Evolutionary conservation across 2,888 invertebrate species (phyloP).

Genomic region (Seira sanloemensis): DNA sequence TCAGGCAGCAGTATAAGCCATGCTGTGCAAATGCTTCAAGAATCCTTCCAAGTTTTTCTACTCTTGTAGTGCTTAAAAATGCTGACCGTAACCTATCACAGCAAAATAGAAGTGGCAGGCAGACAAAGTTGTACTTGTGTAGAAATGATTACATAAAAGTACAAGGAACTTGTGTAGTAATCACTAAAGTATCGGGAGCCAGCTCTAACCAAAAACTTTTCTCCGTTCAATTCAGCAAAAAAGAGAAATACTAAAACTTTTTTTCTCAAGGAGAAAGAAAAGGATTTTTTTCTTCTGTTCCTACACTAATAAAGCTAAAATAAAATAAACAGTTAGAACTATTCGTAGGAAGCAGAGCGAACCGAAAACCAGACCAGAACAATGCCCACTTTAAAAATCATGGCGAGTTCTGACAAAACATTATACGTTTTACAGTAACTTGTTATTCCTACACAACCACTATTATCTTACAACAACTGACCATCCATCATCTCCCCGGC

Average conservation of each 20-base stretch:
- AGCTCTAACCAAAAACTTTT: slow-evolving; percentile 22
- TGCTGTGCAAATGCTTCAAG: not conserved
- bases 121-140: slow-evolving; percentile 11
- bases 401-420: slow-evolving; percentile 16
- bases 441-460: slow-evolving; percentile 12
- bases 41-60: slow-evolving; percentile 54
- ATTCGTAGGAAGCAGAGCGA: slow-evolving; percentile 60
- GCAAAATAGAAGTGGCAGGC: slow-evolving; percentile 13
- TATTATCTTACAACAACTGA: slow-evolving; percentile 11
- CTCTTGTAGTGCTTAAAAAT: slow-evolving; percentile 10
- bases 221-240: not conserved
- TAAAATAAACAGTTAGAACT: slow-evolving; percentile 55
- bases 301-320: slow-evolving; percentile 13
- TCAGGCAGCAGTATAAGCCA: slow-evolving; percentile 18
- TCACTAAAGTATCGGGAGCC: not conserved
- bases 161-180: slow-evolving; percentile 5
- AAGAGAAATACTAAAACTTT: not conserved
- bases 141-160: slow-evolving; percentile 41
- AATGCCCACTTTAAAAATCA: slow-evolving; percentile 37
- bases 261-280: slow-evolving; percentile 10
- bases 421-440: slow-evolving; percentile 18
- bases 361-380: slow-evolving; percentile 61
- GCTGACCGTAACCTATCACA: slow-evolving; percentile 49
- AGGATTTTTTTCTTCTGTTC: not conserved
- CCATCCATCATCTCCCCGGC: slow-evolving; percentile 34